phyloP scores from a whole-genome alignment of 2,888 invertebrate genomes.

The Tanypteryx hageni region DNA sequence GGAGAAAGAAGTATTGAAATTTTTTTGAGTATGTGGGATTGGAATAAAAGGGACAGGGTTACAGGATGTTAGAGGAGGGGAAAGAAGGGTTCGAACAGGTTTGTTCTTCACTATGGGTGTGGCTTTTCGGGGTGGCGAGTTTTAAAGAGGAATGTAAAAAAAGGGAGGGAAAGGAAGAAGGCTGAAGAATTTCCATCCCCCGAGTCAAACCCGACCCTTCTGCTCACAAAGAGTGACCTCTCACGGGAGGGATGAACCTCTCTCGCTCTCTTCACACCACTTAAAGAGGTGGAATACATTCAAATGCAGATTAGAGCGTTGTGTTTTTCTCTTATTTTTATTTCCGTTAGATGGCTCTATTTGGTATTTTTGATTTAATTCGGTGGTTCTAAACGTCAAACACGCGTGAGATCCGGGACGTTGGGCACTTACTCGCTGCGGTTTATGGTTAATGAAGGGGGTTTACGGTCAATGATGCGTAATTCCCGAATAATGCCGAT shows the following conservation, averaged over 20 bases:
- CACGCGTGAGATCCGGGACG: not conserved
- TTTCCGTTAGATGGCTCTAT: not conserved
- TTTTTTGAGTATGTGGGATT: no score
- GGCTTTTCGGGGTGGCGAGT: not conserved
- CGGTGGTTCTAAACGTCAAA: not conserved
- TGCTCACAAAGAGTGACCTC: conserved; percentile 11
- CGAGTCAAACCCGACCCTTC: conserved; percentile 17
- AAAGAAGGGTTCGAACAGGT: not conserved
- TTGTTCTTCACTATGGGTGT: not conserved
- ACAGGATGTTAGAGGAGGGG: not conserved
- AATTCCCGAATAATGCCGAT: not conserved
- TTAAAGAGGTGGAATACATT: not conserved
- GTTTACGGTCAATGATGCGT: not conserved
- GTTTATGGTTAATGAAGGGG: not conserved
- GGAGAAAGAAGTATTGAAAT: no score
- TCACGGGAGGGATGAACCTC: not conserved
- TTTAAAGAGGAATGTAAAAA: not conserved
- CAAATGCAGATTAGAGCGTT: conserved; percentile 3
- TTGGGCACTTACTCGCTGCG: not conserved
- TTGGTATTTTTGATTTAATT: not conserved
- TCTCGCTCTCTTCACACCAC: not conserved
- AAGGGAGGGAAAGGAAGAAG: not conserved
- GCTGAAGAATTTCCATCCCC: not conserved
- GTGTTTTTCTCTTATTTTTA: conserved; percentile 24
- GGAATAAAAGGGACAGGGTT: conserved; percentile 11